Evolutionary conservation across 2,888 invertebrate genomes (phyloP).

Genomic region (Cremastinae sp.): DNA sequence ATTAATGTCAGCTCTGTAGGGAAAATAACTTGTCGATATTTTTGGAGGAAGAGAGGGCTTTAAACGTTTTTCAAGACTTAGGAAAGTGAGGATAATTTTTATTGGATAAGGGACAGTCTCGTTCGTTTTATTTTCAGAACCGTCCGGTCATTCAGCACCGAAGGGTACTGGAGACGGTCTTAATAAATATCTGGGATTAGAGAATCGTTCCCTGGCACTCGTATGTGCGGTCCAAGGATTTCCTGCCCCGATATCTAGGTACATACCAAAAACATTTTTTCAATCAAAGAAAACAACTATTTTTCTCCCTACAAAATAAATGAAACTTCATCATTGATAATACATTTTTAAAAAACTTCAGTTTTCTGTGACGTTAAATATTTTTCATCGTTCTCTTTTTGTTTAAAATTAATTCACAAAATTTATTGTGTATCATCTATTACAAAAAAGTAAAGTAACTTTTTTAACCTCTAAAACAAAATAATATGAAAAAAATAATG

Average conservation of each 20-base stretch:
- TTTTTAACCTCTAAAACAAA: no score
- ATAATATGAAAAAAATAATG: no score
- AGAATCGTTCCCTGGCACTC: conserved; percentile 76
- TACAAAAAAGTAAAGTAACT: no score
- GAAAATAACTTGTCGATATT: neutral
- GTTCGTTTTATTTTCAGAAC: conserved; percentile 76
- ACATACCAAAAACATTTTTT: conserved; percentile 68
- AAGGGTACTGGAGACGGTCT: conserved; percentile 80
- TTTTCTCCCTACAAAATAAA: neutral
- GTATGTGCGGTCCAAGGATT: conserved; percentile 78
- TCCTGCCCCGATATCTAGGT: conserved; percentile 79
- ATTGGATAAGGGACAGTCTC: conserved; percentile 35
- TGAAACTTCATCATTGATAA: no score
- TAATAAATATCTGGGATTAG: conserved; percentile 77
- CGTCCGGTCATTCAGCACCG: conserved; percentile 79
- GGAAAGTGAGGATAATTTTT: neutral
- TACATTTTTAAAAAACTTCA: no score
- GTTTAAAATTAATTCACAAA: no score
- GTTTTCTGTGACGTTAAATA: no score
- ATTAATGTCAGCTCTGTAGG: no score
- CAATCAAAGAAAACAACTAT: neutral
- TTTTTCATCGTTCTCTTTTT: no score
- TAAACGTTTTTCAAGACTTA: neutral
- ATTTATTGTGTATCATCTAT: no score
- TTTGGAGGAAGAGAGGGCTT: neutral